Evolutionary conservation across 2,797 vertebrate species (phyloP).

Genomic region (Arrhamphus sclerolepis): DNA sequence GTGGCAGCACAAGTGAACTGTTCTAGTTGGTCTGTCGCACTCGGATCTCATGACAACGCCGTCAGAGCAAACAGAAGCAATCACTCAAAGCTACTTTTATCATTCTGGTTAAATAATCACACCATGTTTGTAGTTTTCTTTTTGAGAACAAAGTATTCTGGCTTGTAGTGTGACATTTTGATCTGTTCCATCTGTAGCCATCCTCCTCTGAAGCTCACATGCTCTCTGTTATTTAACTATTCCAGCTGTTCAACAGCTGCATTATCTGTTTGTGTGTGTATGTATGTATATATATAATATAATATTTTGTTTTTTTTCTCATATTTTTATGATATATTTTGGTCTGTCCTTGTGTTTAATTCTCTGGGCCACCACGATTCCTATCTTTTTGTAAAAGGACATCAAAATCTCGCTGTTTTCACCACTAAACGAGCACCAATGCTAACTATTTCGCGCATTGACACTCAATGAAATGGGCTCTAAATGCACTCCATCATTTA

Average conservation of each 20-base stretch:
- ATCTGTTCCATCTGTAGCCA: conserved; percentile 34
- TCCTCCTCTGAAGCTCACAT: conserved; percentile 60
- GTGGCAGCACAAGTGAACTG: no score
- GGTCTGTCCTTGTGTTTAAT: no score
- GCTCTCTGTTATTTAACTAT: conserved; percentile 46
- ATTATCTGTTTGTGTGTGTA: conserved; percentile 4
- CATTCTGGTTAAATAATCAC: neutral
- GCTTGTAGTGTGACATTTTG: conserved; percentile 57
- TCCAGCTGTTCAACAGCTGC: conserved; percentile 50
- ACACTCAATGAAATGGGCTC: neutral
- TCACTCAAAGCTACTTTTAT: conserved; percentile 7
- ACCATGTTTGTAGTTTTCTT: neutral
- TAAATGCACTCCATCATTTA: neutral
- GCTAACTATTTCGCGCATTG: no score
- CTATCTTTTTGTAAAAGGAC: no score
- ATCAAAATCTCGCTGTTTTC: conserved; percentile 1
- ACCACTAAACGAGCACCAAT: neutral
- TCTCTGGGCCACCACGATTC: no score
- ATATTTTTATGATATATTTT: no score
- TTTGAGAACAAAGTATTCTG: conserved; percentile 9
- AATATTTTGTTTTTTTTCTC: no score
- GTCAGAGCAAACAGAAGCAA: neutral
- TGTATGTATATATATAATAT: no score
- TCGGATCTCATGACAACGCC: neutral
- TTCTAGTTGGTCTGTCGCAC: no score